Evolutionary conservation across 2,113 vertebrate species (phyloP), one percentile per base, ranked within the genome.

Genomic region (Callaeas wilsoni): DNA sequence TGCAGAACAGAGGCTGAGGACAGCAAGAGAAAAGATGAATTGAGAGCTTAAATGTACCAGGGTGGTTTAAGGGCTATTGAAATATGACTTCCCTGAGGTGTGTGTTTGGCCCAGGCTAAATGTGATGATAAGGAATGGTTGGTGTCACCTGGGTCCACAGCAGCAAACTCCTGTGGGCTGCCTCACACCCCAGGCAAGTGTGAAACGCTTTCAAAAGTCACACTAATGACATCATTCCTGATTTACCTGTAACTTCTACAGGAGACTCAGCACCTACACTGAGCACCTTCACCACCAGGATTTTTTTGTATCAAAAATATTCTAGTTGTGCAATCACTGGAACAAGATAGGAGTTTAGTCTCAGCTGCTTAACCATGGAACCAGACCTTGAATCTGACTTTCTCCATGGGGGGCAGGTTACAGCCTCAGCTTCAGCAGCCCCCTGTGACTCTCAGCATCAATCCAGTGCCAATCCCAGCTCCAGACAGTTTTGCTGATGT

Each of bases 401-500:
- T 81, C 60, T 89, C 76, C 73, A 41, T 0, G 0, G 83, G 84
- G 41, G 33, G 1, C 64, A 94, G 89, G 94, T 81, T n/a, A 81
- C 2, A 50, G 56, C 44, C 86, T 81, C 56, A 70, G 81, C 30
- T 89, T 35, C 70, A 74, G 26, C 30, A 79, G 68, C 71, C 92
- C 71, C 71, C 73, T 79, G 52, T 69, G 59, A 49, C 80, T 71
- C 80, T 16, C 69, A n/a, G 26, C 41, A 92, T 90, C 93, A 95
- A 68, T 59, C 88, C 60, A 79, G 44, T 60, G 74, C 25, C 91
- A 78, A 87, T 78, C 90, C 62, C 49, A 69, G 47, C 64, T 81
- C 67, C 88, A 87, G 93, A 90, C 85, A 93, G 88, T 92, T 96
- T 68, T 90, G 93, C 83, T 96, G 92, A 95, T 82, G 76, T 78